Base-by-base conservation (phyloP, 2,888 invertebrate genomes). In the Hermaeophaga mercurialis region DNA sequence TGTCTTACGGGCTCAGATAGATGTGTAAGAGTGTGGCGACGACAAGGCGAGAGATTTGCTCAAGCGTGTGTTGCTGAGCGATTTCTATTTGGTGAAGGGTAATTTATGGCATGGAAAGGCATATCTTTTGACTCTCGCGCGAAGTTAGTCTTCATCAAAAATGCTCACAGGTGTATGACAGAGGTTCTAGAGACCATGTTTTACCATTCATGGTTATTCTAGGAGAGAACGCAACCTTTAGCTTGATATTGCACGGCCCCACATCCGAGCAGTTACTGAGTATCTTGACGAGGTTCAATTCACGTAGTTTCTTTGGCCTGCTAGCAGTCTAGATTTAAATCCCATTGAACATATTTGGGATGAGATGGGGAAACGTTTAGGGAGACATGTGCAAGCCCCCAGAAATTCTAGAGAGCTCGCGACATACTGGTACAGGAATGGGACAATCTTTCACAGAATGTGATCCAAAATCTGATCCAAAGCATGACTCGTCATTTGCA, bases 391-490 rank as follows among this genome's bases (percentile, higher is more conserved):
- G 28, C 28, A 3, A 9, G 28, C 9, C 9, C 28, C 28, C 28
- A 28, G 28, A 28, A 28, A 28, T 8, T 6, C 28, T 28, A 28
- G 28, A 28, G 22, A 22, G 22, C 22, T 46, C 19, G 55, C 43
- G 17, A 38, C 33, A 52, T 52, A 50, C 43, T 54, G 12, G 46
- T 50, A 4, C 36, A 58, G 33, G 44, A 39, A 50, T 58, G 41
- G 57, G 43, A 60, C 33, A 58, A 41, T 43, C 18, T 50, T 36
- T 46, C 26, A 1, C 53, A 47, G 36, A 34, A 54, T 54, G 31
- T 54, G 39, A 54, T 58, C 26, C 46, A 60, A 24, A 54, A 46
- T 47, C 22, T 57, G 49, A 53, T 57, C 24, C 22, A 1, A 36
- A 58, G 49, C 38, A 54, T 48, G 49, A 12, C 38, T 31, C 31